Conservation (phyloP, 1,140 invertebrate species). For the Lordiphosa mommai region DNA sequence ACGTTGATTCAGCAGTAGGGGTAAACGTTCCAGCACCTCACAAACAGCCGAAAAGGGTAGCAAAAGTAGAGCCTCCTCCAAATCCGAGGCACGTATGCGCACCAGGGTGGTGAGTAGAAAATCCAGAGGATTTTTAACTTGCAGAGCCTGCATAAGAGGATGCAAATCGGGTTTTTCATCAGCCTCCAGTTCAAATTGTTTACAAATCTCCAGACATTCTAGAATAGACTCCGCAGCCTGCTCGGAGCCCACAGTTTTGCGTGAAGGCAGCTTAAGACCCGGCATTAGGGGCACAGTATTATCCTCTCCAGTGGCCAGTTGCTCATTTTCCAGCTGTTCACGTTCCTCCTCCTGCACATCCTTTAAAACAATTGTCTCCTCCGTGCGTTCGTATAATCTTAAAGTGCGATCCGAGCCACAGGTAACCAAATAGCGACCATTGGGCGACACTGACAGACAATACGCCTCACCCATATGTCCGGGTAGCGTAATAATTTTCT, state of each 20-base stretch:
- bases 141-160: conserved; percentile 89
- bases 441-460: conserved; percentile 88
- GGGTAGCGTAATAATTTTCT: conserved; percentile 94
- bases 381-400: conserved; percentile 91
- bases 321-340: conserved; percentile 86
- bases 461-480: conserved; percentile 89
- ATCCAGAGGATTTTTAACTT: conserved; percentile 86
- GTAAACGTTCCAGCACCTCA: conserved; percentile 88
- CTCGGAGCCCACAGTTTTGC: conserved; percentile 94
- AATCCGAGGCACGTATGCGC: conserved; percentile 90
- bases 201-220: conserved; percentile 91
- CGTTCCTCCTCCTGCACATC: conserved; percentile 94
- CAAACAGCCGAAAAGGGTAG: conserved; percentile 91
- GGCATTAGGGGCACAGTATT: conserved; percentile 85
- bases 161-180: conserved; percentile 82
- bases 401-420: conserved; percentile 94
- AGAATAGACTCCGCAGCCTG: conserved; percentile 93
- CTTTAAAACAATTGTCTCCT: conserved; percentile 94
- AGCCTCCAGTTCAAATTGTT: conserved; percentile 83
- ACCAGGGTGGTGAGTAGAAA: conserved; percentile 90
- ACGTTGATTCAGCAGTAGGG: conserved; percentile 84
- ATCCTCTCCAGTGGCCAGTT: conserved; percentile 86
- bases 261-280: conserved; percentile 89
- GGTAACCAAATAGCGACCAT: conserved; percentile 89
- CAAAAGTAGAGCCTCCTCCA: conserved; percentile 93